Conservation (phyloP, 1,140 invertebrate genomes). For the Heliconius eleuchia region DNA sequence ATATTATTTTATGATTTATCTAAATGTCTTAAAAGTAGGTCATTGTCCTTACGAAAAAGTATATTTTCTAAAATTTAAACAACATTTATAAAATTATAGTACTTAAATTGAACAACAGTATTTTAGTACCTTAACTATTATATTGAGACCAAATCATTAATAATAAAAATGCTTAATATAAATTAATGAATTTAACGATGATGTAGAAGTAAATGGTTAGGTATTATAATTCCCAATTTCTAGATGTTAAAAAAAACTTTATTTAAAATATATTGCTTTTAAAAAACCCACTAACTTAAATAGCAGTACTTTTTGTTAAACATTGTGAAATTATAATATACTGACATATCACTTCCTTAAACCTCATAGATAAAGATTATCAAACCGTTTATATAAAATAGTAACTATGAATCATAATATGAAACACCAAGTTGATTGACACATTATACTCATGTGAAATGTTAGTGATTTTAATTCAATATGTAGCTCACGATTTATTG, state of each 20-base stretch:
- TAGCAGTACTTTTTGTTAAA: neutral
- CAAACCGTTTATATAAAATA: slow-evolving; percentile 12
- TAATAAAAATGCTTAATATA: neutral
- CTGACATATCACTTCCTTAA: slow-evolving; percentile 9
- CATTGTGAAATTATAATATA: neutral
- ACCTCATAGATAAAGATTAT: slow-evolving; percentile 20
- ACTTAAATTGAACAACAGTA: neutral
- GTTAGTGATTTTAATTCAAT: neutral
- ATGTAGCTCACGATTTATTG: neutral
- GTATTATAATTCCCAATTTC: neutral
- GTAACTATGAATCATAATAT: slow-evolving; percentile 12
- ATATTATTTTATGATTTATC: neutral
- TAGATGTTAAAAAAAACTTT: neutral
- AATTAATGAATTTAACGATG: neutral
- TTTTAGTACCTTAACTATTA: neutral
- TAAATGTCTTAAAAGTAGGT: neutral
- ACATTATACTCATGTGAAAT: neutral
- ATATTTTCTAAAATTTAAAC: neutral
- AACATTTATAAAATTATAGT: neutral
- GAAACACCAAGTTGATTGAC: slow-evolving; percentile 9
- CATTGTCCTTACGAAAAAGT: neutral
- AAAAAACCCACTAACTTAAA: neutral
- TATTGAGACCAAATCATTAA: neutral
- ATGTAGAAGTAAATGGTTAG: neutral
- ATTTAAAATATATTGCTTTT: neutral